A percentile compares a stretch with the other conserved stretches of the same genome.
Conservation (phyloP, 2,888 invertebrate species). For the Spicauda simplicius region DNA sequence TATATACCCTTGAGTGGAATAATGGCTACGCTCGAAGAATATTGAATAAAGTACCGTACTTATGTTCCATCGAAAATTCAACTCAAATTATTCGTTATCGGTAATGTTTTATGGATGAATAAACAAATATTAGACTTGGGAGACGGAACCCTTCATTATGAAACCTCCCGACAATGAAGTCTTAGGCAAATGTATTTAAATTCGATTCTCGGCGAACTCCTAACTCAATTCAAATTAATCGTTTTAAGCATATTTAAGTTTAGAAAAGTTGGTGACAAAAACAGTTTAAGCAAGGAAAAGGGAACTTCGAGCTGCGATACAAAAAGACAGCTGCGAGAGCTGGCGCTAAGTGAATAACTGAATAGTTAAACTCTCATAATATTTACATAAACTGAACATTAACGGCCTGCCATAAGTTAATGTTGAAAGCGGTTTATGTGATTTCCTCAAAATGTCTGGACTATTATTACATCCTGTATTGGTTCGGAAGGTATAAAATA, state of each 20-base stretch:
- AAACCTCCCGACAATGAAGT: constrained; percentile 8
- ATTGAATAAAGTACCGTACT: constrained; percentile 32
- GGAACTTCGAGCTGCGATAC: constrained; percentile 65
- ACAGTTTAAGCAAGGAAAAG: constrained; percentile 48
- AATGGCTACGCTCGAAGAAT: constrained; percentile 35
- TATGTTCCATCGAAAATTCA: constrained; percentile 33
- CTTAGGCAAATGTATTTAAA: constrained; percentile 23
- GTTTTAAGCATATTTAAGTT: constrained; percentile 61
- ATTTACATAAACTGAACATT: constrained; percentile 83
- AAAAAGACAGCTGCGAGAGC: constrained; percentile 71
- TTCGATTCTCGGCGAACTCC: constrained; percentile 39
- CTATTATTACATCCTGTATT: too few species aligned
- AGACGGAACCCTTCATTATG: constrained; percentile 17
- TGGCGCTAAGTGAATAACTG: constrained; percentile 82
- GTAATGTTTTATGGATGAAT: constrained; percentile 37
- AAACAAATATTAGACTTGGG: constrained; percentile 29
- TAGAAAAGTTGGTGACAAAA: constrained; percentile 47
- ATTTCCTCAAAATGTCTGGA: too few species aligned
- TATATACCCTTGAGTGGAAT: constrained; percentile 33
- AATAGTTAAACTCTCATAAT: constrained; percentile 82
- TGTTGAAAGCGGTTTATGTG: constrained; percentile 48
- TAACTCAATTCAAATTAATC: constrained; percentile 62
- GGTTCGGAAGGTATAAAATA: too few species aligned
- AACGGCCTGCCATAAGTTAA: constrained; percentile 60
- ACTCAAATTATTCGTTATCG: constrained; percentile 61